Evolutionary conservation across 2,888 invertebrate species (phyloP), one percentile per base, ranked within the genome.

Genomic region (Oligia fasciuncula): DNA sequence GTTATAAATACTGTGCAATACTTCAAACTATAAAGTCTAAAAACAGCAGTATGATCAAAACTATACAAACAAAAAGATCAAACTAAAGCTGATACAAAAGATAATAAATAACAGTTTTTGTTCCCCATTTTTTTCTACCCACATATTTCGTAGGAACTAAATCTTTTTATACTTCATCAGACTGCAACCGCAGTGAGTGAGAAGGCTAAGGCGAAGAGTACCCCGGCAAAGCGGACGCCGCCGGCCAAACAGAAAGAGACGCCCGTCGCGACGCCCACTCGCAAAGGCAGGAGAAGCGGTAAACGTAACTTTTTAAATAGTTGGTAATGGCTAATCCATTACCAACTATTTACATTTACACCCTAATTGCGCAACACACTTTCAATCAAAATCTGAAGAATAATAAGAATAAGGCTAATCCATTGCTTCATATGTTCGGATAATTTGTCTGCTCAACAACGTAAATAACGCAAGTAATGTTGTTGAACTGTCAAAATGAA

Each of bases 141-240:
- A 63, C 2, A n/a, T 66, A 65, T 63, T 57, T 78, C 57, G 0
- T 70, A 9, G n/a, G 68, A 76, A 80, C 69, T 85, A 68, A 80
- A 77, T 49, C 0, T 19, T 57, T 62, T 29, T 81, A 60, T 43
- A 65, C 73, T 86, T 78, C 84, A 82, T 76, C 95, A 96, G 96
- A 96, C 96, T 67, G 96, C 96, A 35, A 96, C 96, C 9, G 95
- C 96, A 43, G 93, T 96, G 73, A 91, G 92, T 80, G 96, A 96
- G 74, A 96, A 96, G 85, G 88, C 93, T 66, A 95, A 95, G 81
- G 85, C 92, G 62, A 95, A 94, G 81, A 88, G 76, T 19, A 89
- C 94, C 3, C 91, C 94, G 1, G 88, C 89, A 4, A 95, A 94
- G 77, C 90, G 93, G 70, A 91, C 94, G 17, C 92, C 94, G 17